Conservation (phyloP, 2,113 vertebrate species). For the Melozone crissalis region DNA sequence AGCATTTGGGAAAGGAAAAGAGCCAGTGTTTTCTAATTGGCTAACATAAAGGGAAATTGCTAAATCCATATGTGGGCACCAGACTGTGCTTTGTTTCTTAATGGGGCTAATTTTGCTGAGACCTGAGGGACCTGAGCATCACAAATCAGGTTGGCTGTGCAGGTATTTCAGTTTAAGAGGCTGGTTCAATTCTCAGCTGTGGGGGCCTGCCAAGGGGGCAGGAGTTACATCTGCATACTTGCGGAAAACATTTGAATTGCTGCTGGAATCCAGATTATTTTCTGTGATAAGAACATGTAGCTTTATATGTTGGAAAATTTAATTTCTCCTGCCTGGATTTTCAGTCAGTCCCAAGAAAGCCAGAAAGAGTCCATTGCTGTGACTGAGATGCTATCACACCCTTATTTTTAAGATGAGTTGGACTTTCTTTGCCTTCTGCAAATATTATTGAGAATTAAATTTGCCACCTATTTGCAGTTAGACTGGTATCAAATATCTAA, state of each 20-base stretch:
- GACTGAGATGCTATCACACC: not conserved
- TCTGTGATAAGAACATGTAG: not conserved
- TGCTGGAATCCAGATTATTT: not conserved
- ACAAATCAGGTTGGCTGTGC: not conserved
- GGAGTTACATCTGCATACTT: not conserved
- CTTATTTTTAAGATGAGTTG: not conserved
- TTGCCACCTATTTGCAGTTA: not conserved
- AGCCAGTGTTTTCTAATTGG: constrained; percentile 8
- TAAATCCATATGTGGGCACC: not conserved
- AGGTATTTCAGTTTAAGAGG: not conserved
- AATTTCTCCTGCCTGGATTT: not conserved
- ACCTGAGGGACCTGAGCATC: not conserved
- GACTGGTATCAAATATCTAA: not conserved
- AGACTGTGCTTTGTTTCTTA: not conserved
- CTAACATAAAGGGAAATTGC: not conserved
- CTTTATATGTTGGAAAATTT: not conserved
- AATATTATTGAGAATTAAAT: not conserved
- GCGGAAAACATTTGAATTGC: not conserved
- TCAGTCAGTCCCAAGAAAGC: not conserved
- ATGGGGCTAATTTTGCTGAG: not conserved
- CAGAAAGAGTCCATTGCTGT: not conserved
- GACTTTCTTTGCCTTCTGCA: not conserved
- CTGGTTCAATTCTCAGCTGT: not conserved
- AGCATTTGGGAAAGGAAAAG: not conserved
- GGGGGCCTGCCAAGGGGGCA: not conserved